phyloP scores from a whole-genome alignment of 2,888 invertebrate species.

The Iphiclides podalirius region DNA sequence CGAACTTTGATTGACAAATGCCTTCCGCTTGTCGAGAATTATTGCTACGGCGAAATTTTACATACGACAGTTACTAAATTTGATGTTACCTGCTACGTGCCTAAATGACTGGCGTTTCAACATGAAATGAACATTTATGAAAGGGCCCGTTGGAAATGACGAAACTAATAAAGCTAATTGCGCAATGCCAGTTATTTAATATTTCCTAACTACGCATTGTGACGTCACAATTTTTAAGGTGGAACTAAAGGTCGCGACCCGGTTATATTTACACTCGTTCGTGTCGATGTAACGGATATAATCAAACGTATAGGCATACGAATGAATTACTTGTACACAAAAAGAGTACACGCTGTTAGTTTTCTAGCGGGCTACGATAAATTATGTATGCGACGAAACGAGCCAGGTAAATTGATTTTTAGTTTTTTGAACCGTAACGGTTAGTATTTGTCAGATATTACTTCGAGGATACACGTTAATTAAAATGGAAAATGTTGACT shows the following conservation, averaged over 20 bases:
- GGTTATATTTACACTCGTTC: conserved; percentile 21
- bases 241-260: conserved; percentile 22
- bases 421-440: conserved; percentile 1
- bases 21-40: too few species aligned
- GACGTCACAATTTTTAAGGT: conserved; percentile 23
- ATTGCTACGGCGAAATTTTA: too few species aligned
- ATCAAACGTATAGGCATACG: conserved; percentile 16
- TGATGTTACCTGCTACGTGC: too few species aligned
- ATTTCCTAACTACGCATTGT: conserved; percentile 15
- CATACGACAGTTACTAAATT: too few species aligned
- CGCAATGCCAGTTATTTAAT: conserved; percentile 17
- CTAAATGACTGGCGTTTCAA: too few species aligned
- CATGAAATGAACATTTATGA: too few species aligned
- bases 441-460: too few species aligned
- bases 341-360: conserved; percentile 6
- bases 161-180: conserved; percentile 18
- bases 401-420: not conserved
- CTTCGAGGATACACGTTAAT: too few species aligned
- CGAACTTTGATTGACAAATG: too few species aligned
- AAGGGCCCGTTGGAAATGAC: conserved; percentile 15
- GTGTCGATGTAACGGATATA: conserved; percentile 20
- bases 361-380: not conserved
- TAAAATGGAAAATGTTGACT: too few species aligned
- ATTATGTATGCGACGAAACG: conserved; percentile 1
- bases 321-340: conserved; percentile 13